Evolutionary conservation across 1,140 invertebrate species (phyloP), one percentile per base, ranked within the genome.

Genomic region (Pseudomyrmex cubaensis): DNA sequence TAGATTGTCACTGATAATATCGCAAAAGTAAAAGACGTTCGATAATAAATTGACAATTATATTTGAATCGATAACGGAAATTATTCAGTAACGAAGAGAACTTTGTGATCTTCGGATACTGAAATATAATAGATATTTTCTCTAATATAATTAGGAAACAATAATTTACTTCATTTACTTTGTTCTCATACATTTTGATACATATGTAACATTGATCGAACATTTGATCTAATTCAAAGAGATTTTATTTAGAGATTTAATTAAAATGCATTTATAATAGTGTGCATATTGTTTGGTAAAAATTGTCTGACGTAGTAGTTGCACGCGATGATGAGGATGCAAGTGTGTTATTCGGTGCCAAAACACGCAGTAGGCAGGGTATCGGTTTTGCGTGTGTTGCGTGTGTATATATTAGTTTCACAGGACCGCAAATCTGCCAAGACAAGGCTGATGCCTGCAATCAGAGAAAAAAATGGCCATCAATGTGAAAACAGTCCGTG

Each of bases 391-490:
- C 94, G 93, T 94, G 92, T 93, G 93, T 92, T 94, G 94, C 94
- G 93, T 93, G 93, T 94, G 94, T 94, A 94, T 94, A 91, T 94
- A 92, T 94, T 94, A 94, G 94, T 94, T 94, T 94, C 94, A 94
- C 94, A 94, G 94, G 94, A 93, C 90, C 88, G 76, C 90, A 89
- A 35, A 90, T 91, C 87, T 87, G 75, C 64, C 88, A 88, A 90
- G 91, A 91, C 90, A 92, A 91, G 90, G 92, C 91, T 91, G 93
- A 93, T 89, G 92, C 90, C 92, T 92, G 89, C 87, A 86, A 88
- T 90, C 62, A 77, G 62, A 77, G 89, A 89, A 89, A 90, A 90
- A 90, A 87, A 86, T 87, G 88, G 91, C 86, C 84, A 89, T 84
- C 86, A 90, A 75, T 90, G 88, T 90, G 87, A 89, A 35, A 88